phyloP scores from a whole-genome alignment of 2,888 invertebrate genomes.

The Melikaiella ostensackeni region DNA sequence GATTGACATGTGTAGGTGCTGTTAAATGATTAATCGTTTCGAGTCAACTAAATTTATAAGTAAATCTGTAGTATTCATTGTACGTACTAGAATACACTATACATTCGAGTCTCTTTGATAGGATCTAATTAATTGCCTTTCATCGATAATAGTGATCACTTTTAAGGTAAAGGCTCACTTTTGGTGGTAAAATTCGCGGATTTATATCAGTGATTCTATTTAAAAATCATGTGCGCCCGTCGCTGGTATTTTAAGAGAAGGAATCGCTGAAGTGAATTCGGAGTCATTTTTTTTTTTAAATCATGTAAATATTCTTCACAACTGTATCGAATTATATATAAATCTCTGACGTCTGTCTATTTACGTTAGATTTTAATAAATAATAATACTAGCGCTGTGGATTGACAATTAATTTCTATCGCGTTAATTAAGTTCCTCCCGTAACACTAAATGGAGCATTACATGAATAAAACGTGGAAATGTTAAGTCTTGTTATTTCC shows the following conservation, averaged over 20 bases:
- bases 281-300: constrained; percentile 27
- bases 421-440: constrained; percentile 14
- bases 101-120: neutral
- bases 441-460: constrained; percentile 8
- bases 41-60: constrained; percentile 34
- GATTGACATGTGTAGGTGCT: neutral
- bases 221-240: constrained; percentile 53
- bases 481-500: constrained; percentile 7
- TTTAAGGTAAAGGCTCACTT: neutral
- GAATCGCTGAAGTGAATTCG: neutral
- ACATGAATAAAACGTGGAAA: constrained; percentile 33
- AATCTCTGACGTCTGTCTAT: neutral
- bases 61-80: neutral
- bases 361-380: constrained; percentile 24
- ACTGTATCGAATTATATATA: constrained; percentile 17
- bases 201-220: constrained; percentile 39
- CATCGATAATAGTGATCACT: constrained; percentile 16
- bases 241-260: constrained; percentile 43
- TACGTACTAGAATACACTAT: constrained; percentile 11
- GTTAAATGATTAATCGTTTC: constrained; percentile 12
- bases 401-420: constrained; percentile 30
- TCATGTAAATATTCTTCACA: constrained; percentile 34
- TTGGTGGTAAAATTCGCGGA: constrained; percentile 3
- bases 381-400: constrained; percentile 4
- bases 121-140: neutral